Evolutionary conservation across 1,140 invertebrate species (phyloP).

Genomic region (Gonioctena quinquepunctata): DNA sequence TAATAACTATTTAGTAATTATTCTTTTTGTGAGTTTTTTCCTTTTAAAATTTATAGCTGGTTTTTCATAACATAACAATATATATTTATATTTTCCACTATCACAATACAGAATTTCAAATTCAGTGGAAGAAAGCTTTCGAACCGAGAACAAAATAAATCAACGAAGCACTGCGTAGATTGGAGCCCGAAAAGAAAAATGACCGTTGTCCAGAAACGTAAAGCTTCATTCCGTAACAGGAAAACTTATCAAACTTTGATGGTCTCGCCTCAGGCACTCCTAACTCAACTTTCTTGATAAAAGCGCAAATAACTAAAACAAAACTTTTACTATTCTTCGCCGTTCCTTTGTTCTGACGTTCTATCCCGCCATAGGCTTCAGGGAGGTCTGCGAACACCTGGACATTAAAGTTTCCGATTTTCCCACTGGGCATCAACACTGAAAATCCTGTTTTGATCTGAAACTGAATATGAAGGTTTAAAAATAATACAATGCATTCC

Average conservation of each 20-base stretch:
- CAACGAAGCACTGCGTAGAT: conserved; percentile 51
- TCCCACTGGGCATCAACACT: background rate
- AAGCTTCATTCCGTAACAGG: conserved; percentile 43
- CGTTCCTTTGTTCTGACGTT: conserved; percentile 18
- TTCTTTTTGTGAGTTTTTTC: too few relatives aligned
- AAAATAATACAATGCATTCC: too few relatives aligned
- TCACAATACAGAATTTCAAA: too few relatives aligned
- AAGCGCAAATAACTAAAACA: conserved; percentile 54
- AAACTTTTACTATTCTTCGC: conserved; percentile 40
- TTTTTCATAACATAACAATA: too few relatives aligned
- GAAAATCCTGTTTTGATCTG: background rate
- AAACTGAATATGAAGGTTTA: background rate
- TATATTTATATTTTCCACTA: too few relatives aligned
- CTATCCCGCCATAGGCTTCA: background rate
- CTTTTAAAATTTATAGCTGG: too few relatives aligned
- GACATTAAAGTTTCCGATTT: conserved; percentile 13
- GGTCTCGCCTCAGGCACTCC: conserved; percentile 40
- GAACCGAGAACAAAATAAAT: conserved; percentile 19
- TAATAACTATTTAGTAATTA: too few relatives aligned
- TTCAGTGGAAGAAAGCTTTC: too few relatives aligned
- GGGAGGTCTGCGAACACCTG: conserved; percentile 7
- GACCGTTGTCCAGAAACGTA: conserved; percentile 56
- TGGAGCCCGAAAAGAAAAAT: conserved; percentile 60
- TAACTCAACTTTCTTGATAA: conserved; percentile 54
- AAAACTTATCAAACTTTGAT: conserved; percentile 57